These are phyloP conservation scores for Beris chalybata DNA, from an alignment of 2,888 invertebrate species.

Conservation along the genomic window DNA sequence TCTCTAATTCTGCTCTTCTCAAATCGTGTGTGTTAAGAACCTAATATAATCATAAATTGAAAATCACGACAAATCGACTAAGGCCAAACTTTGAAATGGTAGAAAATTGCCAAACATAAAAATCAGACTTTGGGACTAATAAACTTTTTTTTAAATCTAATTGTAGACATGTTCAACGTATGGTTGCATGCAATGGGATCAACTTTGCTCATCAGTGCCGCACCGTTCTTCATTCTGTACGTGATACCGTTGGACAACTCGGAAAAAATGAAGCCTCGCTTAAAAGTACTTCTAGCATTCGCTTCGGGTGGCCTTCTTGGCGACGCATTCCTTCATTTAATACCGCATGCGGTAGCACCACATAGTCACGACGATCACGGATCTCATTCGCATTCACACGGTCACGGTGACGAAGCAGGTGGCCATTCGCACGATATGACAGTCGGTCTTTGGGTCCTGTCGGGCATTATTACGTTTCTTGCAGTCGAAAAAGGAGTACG, in stretches of 20 bases:
- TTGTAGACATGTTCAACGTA: constrained; percentile 52
- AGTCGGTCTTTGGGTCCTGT: constrained; percentile 92
- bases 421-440: constrained; percentile 77
- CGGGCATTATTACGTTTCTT: constrained; percentile 90
- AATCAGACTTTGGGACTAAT: too few relatives aligned
- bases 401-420: constrained; percentile 51
- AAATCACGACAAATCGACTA: too few relatives aligned
- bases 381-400: constrained; percentile 46
- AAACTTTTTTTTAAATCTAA: background rate
- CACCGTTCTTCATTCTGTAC: constrained; percentile 90
- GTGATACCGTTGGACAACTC: constrained; percentile 90
- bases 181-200: constrained; percentile 87
- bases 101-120: too few relatives aligned
- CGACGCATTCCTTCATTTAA: constrained; percentile 97
- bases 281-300: constrained; percentile 90
- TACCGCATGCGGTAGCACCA: constrained; percentile 87
- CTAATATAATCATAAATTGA: too few relatives aligned
- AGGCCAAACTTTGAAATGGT: too few relatives aligned
- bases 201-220: constrained; percentile 91
- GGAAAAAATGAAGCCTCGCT: constrained; percentile 77
- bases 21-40: too few relatives aligned
- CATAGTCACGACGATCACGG: constrained; percentile 54
- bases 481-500: constrained; percentile 92
- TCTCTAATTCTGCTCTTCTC: too few relatives aligned
- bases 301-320: constrained; percentile 95